These are phyloP conservation scores for Pedetes capensis DNA, from an alignment of 2,113 vertebrate species.

Conservation along the genomic window DNA sequence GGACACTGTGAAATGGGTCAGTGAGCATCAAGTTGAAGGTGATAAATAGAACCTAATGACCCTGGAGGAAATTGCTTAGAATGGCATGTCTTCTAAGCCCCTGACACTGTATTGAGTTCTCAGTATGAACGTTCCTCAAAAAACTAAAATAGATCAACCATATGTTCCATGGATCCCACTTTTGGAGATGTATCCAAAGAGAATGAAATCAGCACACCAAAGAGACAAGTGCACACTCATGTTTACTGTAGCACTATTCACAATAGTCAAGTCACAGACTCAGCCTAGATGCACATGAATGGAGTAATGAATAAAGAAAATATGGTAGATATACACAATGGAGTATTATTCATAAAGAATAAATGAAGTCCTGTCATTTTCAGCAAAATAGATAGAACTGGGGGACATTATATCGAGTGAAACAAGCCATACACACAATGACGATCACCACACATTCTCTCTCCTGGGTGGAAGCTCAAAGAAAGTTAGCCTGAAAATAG, in stretches of 20 bases:
- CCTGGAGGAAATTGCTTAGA: not conserved
- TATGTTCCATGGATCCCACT: too few relatives aligned
- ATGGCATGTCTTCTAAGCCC: not conserved
- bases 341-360: not conserved
- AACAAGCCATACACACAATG: not conserved
- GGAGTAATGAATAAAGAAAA: not conserved
- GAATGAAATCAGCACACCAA: not conserved
- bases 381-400: not conserved
- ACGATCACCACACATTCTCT: not conserved
- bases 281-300: too few relatives aligned
- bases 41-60: not conserved
- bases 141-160: not conserved
- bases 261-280: not conserved
- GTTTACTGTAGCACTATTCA: too few relatives aligned
- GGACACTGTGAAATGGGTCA: not conserved
- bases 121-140: not conserved
- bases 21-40: not conserved
- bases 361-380: not conserved
- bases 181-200: not conserved
- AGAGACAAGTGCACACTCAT: not conserved
- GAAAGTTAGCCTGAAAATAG: not conserved
- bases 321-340: too few relatives aligned
- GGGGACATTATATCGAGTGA: not conserved
- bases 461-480: not conserved
- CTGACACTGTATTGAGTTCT: not conserved